Conservation (phyloP, 2,113 vertebrate genomes). For the Alaudala cheleensis region DNA sequence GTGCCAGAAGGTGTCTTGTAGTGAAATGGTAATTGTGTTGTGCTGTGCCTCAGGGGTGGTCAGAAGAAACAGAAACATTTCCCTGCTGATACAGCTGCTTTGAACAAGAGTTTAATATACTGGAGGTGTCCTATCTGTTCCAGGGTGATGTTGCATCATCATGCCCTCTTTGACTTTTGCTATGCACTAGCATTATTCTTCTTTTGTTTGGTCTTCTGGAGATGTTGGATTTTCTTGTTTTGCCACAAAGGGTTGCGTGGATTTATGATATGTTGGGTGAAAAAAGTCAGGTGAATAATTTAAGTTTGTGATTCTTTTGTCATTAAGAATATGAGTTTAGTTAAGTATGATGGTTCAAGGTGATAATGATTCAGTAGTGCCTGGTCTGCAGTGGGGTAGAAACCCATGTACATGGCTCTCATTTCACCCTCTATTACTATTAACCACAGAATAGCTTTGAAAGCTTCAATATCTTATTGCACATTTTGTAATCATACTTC, state of each 20-base stretch:
- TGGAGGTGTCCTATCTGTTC: background rate
- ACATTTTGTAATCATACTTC: slow-evolving; percentile 28
- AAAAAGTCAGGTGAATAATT: background rate
- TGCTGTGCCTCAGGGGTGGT: background rate
- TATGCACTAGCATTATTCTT: fast-evolving
- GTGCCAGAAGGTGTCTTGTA: no score
- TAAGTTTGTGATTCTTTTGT: background rate
- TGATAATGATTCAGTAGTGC: background rate
- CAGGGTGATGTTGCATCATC: background rate
- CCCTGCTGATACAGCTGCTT: background rate
- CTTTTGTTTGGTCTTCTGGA: background rate
- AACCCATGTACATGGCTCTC: background rate
- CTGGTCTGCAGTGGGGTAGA: background rate
- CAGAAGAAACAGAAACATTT: background rate
- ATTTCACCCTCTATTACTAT: background rate
- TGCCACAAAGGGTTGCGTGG: background rate
- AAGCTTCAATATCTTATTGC: background rate
- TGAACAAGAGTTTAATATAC: background rate
- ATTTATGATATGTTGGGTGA: background rate
- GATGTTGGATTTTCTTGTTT: background rate
- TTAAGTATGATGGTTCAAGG: background rate
- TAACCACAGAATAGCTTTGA: background rate
- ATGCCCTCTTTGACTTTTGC: background rate
- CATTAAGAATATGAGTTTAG: background rate
- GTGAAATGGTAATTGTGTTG: background rate